These are phyloP conservation scores for Larimichthys crocea DNA, from an alignment of 2,113 vertebrate species.

Conservation along the genomic window DNA sequence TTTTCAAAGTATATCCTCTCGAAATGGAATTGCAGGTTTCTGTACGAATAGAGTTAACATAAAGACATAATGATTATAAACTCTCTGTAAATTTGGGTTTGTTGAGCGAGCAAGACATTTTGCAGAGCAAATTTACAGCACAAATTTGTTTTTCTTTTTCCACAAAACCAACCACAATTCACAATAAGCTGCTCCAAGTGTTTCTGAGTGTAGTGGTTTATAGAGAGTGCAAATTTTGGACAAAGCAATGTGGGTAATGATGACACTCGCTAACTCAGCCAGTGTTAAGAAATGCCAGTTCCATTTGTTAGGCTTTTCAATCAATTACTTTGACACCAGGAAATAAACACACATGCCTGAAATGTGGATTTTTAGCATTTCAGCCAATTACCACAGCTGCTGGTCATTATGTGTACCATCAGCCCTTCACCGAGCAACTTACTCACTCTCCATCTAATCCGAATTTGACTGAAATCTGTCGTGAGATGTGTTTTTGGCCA, in stretches of 20 bases:
- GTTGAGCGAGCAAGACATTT: slow-evolving; percentile 15
- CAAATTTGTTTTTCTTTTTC: not conserved
- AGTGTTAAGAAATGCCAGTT: slow-evolving; percentile 3
- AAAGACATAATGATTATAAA: slow-evolving; percentile 48
- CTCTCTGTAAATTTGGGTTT: slow-evolving; percentile 22
- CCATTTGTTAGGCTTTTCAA: not conserved
- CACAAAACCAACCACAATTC: not conserved
- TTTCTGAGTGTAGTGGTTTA: slow-evolving; percentile 1
- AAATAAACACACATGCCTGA: not conserved
- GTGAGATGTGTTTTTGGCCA: not conserved
- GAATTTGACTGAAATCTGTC: not conserved
- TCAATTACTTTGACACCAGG: slow-evolving; percentile 3
- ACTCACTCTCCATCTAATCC: not conserved
- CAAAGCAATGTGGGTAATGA: slow-evolving; percentile 23
- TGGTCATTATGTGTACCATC: not conserved
- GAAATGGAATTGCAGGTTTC: slow-evolving; percentile 53
- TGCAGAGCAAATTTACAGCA: not conserved
- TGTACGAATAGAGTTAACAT: slow-evolving; percentile 48
- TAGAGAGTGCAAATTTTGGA: not conserved
- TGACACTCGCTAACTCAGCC: slow-evolving; percentile 1
- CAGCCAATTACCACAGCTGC: not conserved
- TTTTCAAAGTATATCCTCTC: slow-evolving; percentile 50
- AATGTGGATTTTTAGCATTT: slow-evolving; percentile 2
- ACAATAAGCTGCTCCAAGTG: not conserved
- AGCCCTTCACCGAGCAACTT: not conserved